These are phyloP conservation scores for Carposina sasakii DNA, from an alignment of 1,140 invertebrate genomes.

Conservation along the genomic window DNA sequence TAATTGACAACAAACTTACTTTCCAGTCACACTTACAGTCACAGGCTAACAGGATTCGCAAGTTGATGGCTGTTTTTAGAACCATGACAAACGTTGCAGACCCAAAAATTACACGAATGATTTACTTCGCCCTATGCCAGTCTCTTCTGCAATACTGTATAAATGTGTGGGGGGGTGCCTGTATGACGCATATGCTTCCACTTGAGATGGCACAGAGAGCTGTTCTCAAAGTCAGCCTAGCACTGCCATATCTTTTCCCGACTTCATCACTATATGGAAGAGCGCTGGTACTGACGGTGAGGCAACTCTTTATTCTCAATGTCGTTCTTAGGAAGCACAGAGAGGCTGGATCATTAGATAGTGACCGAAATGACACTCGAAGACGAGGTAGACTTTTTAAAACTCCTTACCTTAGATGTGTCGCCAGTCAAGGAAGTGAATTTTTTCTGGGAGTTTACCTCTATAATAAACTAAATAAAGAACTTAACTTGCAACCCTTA, in stretches of 20 bases:
- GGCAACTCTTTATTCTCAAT: neutral
- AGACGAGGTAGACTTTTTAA: too few relatives aligned
- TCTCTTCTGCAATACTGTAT: constrained; percentile 2
- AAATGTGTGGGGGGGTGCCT: neutral
- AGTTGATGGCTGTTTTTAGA: constrained; percentile 1
- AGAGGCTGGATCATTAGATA: neutral
- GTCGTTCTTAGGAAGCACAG: neutral
- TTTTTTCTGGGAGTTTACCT: neutral
- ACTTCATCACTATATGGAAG: neutral
- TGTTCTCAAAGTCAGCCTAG: neutral
- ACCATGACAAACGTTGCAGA: neutral
- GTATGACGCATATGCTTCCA: neutral
- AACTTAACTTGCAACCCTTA: neutral
- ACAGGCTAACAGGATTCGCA: neutral
- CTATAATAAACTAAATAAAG: neutral
- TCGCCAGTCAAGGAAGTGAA: neutral
- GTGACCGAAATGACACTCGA: neutral
- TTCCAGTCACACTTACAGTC: neutral
- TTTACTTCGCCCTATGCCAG: neutral
- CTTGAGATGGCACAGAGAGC: neutral
- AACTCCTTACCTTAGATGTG: neutral
- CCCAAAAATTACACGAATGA: neutral
- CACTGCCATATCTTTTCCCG: neutral
- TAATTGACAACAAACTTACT: neutral
- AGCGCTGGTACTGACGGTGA: neutral